A percentile compares a stretch with the other conserved stretches of the same genome.
These are phyloP conservation scores for Tortricodes alternella DNA, from an alignment of 2,888 invertebrate genomes.

Conservation along the genomic window DNA sequence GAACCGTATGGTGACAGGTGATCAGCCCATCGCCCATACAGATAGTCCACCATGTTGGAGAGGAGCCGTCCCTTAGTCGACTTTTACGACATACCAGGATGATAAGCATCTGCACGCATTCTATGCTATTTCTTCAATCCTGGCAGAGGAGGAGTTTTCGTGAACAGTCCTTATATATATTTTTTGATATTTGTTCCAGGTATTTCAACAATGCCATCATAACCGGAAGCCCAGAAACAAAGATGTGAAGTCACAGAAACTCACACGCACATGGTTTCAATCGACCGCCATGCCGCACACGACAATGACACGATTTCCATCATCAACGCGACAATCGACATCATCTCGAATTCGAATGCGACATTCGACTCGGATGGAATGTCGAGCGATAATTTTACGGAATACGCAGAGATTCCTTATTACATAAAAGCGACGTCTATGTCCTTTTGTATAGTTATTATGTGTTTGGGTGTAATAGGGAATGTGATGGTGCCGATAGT, in stretches of 20 bases:
- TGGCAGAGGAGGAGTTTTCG: no score
- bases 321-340: background rate
- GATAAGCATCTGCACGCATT: no score
- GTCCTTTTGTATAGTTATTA: constrained; percentile 93
- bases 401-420: constrained; percentile 86
- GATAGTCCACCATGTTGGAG: no score
- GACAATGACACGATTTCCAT: constrained; percentile 45
- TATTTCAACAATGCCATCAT: constrained; percentile 17
- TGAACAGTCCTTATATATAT: no score
- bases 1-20: no score
- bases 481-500: constrained; percentile 97
- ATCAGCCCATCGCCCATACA: no score
- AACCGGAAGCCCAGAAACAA: constrained; percentile 40
- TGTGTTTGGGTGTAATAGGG: constrained; percentile 94
- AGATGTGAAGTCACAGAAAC: constrained; percentile 48
- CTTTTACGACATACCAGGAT: no score
- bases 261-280: constrained; percentile 74
- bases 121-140: no score
- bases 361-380: constrained; percentile 48
- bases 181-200: constrained; percentile 11
- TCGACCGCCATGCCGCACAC: constrained; percentile 55
- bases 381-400: constrained; percentile 62
- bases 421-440: constrained; percentile 95
- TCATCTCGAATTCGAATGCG: constrained; percentile 35
- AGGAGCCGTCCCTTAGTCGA: no score